These are phyloP conservation scores for Melinaea menophilus DNA, from an alignment of 2,888 invertebrate genomes.

Conservation along the genomic window DNA sequence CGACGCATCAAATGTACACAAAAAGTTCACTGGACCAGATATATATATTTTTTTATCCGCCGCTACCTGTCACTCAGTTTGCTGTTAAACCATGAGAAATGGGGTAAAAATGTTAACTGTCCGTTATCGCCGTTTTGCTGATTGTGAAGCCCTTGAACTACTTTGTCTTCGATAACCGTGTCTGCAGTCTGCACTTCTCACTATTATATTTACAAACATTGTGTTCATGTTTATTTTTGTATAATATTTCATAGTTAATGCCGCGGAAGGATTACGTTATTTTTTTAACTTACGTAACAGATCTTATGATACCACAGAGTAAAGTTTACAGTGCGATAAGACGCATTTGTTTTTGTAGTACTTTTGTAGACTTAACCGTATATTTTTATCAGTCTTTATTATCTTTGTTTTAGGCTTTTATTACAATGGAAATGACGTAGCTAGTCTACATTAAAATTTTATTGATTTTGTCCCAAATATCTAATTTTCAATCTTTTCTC, in stretches of 20 bases:
- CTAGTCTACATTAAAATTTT: too few relatives aligned
- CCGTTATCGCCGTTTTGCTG: conserved; percentile 11
- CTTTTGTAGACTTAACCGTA: neutral
- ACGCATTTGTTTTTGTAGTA: neutral
- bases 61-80: conserved; percentile 31
- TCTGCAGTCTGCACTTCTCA: neutral
- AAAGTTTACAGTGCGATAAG: neutral
- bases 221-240: too few relatives aligned
- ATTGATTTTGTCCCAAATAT: too few relatives aligned
- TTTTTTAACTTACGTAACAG: neutral
- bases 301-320: neutral
- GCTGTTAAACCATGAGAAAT: conserved; percentile 23
- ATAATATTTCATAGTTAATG: too few relatives aligned
- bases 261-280: too few relatives aligned
- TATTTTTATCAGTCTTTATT: too few relatives aligned
- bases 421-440: too few relatives aligned
- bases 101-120: conserved; percentile 20
- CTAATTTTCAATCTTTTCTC: too few relatives aligned
- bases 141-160: conserved; percentile 25
- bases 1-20: too few relatives aligned
- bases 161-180: conserved; percentile 15
- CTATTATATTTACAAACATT: neutral
- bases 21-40: neutral
- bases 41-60: neutral
- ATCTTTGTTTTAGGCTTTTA: too few relatives aligned